Conservation (phyloP, 2,888 invertebrate genomes). For the Ceraclea dissimilis region DNA sequence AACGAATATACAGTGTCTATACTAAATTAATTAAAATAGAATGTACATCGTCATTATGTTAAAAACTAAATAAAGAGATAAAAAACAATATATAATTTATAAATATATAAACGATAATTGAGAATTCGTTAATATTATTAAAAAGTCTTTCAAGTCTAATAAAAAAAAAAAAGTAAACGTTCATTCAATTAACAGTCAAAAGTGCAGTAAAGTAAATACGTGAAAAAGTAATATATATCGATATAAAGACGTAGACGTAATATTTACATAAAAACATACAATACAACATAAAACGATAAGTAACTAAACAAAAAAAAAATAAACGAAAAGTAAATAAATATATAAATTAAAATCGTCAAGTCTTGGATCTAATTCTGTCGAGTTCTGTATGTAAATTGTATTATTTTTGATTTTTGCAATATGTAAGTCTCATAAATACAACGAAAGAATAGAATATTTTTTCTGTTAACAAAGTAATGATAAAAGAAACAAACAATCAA, state of each 20-base stretch:
- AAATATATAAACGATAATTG: slow-evolving; percentile 5
- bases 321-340: slow-evolving; percentile 8
- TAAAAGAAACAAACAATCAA: slow-evolving; percentile 6
- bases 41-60: slow-evolving; percentile 17
- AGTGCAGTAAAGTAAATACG: neutral
- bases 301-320: slow-evolving; percentile 10
- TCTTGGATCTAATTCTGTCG: slow-evolving; percentile 19
- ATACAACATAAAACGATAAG: neutral
- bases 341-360: slow-evolving; percentile 20
- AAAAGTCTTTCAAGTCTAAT: neutral
- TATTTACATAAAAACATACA: slow-evolving; percentile 7
- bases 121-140: neutral
- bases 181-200: neutral
- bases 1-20: slow-evolving; percentile 14
- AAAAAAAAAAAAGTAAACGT: no score
- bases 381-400: slow-evolving; percentile 13
- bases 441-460: slow-evolving; percentile 21
- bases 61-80: slow-evolving; percentile 18
- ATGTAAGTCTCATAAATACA: slow-evolving; percentile 13
- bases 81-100: slow-evolving; percentile 11
- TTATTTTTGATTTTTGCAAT: slow-evolving; percentile 2
- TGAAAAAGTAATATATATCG: neutral
- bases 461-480: neutral
- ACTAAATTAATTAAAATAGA: slow-evolving; percentile 14
- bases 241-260: neutral